Percentiles rank a stretch among this genome's conserved stretches.
Conservation (phyloP, 2,113 vertebrate species). For the Cryptotis parvus region DNA sequence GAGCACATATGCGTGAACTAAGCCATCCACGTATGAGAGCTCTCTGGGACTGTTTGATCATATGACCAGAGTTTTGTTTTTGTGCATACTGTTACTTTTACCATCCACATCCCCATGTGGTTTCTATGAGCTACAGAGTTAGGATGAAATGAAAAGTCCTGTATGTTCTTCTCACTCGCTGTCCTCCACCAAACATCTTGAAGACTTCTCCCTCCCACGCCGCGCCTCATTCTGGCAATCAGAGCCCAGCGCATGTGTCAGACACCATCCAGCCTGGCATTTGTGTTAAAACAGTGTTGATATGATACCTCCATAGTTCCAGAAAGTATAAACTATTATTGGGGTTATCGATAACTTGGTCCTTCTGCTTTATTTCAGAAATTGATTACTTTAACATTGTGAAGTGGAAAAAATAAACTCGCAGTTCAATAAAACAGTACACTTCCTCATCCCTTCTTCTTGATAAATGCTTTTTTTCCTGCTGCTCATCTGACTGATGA, state of each 20-base stretch:
- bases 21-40: not conserved
- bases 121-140: slow-evolving; percentile 9
- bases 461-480: slow-evolving; percentile 73
- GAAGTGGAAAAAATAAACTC: slow-evolving; percentile 82
- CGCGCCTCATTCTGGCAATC: slow-evolving; percentile 79
- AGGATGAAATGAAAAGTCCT: slow-evolving; percentile 38
- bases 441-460: not conserved
- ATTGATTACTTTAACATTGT: slow-evolving; percentile 84
- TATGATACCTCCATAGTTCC: slow-evolving; percentile 72
- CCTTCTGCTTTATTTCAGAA: slow-evolving; percentile 84
- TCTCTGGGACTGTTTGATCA: not conserved
- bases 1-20: not conserved
- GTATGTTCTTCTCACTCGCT: slow-evolving; percentile 66
- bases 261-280: slow-evolving; percentile 69
- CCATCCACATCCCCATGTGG: not conserved
- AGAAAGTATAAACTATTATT: slow-evolving; percentile 70
- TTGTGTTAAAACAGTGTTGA: slow-evolving; percentile 56
- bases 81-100: slow-evolving; percentile 8
- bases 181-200: slow-evolving; percentile 59
- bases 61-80: not conserved
- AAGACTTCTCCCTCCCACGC: slow-evolving; percentile 68
- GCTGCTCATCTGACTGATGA: slow-evolving; percentile 69
- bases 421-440: slow-evolving; percentile 75
- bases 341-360: slow-evolving; percentile 68
- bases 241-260: slow-evolving; percentile 45